Evolutionary conservation across 2,797 vertebrate species (phyloP).

Genomic region (Lycodopsis pacificus): DNA sequence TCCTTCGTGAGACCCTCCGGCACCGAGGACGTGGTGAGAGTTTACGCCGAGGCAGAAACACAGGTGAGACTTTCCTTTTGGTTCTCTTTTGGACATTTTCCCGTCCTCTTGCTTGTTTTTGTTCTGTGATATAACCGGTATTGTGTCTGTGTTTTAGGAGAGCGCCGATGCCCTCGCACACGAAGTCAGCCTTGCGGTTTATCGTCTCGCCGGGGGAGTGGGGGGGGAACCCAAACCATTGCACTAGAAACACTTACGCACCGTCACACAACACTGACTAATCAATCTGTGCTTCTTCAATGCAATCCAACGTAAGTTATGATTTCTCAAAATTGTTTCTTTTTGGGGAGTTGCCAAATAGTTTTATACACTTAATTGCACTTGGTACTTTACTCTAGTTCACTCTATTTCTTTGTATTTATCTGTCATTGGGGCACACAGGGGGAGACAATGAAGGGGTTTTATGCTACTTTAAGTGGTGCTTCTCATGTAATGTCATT

Average conservation of each 20-base stretch:
- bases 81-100: not conserved
- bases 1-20: constrained; percentile 96
- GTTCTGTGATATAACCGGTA: not conserved
- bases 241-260: constrained; percentile 49
- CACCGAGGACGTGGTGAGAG: constrained; percentile 93
- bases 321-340: not conserved
- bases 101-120: not conserved
- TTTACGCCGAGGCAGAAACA: constrained; percentile 94
- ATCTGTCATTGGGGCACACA: not conserved
- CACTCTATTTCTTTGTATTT: constrained; percentile 16
- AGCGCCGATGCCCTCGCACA: constrained; percentile 89
- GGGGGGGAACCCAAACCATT: constrained; percentile 87
- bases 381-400: not conserved
- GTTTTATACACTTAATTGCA: constrained; percentile 32
- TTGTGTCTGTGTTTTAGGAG: constrained; percentile 83
- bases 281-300: not conserved
- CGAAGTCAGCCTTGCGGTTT: constrained; percentile 92
- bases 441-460: constrained; percentile 1
- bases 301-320: not conserved
- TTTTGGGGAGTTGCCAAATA: constrained; percentile 4
- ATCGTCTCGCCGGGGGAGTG: constrained; percentile 89
- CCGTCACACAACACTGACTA: not conserved
- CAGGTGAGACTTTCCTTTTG: constrained; percentile 84
- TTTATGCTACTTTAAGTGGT: not conserved
- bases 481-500: not conserved